Evolutionary conservation across 2,113 vertebrate genomes (phyloP), one percentile per base, ranked within the genome.

Genomic region (Donacobius atricapilla): DNA sequence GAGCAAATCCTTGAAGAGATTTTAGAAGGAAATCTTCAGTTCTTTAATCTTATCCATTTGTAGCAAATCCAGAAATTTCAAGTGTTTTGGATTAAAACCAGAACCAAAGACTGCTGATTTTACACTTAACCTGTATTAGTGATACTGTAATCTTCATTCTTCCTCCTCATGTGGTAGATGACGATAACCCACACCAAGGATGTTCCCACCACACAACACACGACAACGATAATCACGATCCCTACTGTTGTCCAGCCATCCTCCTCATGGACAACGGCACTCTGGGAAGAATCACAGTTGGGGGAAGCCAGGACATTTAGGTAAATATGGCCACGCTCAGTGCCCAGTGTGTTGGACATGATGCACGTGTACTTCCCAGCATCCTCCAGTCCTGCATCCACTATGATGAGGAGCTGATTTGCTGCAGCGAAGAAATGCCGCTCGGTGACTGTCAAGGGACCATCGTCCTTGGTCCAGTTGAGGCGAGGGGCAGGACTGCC

Each of bases 341-440:
- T 98, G 54, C 98, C 98, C 71, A 98, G 96, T 0, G 98, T 98
- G 71, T 98, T 98, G 47, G 98, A 98, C 98, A 98, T 98, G 35
- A 98, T 97, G 90, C 98, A 98, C 0, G 98, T 98, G 19, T 98
- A 98, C 95, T 98, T 98, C 25, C 98, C 98, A n/a, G 98, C 98
- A 75, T 98, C 98, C n/a, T 98, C 98, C 8, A 98, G 94, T 1
- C 98, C 98, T 3, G 98, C 93, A 63, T 98, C 98, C 51, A 98
- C 98, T 22, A 98, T 98, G 95, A 98, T 98, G 11, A 98, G 98
- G 23, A 98, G 98, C 30, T 98, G 98, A 54, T 98, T 98, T n/a
- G 97, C 98, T 0, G 98, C 98, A 47, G 98, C 98, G 66, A 98
- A 98, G 57, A 98, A 98, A 66, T 98, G 98, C 4, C 98, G 79